A percentile compares a stretch with the other conserved stretches of the same genome.
These are phyloP conservation scores for Ips typographus DNA, from an alignment of 1,140 invertebrate species.

Conservation along the genomic window DNA sequence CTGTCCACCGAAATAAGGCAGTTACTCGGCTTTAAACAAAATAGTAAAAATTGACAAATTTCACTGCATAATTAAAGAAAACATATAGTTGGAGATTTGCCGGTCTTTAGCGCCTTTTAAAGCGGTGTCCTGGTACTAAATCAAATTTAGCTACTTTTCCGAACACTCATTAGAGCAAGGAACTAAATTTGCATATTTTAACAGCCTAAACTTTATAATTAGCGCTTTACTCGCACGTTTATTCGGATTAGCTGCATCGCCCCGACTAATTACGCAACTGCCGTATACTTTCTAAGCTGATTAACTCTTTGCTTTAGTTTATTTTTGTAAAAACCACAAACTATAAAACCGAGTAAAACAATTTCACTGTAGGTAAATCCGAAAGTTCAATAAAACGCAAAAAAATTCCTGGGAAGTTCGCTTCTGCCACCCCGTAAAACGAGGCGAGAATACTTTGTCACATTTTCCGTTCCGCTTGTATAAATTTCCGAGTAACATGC, in stretches of 20 bases:
- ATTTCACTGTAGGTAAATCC: neutral
- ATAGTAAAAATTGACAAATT: too few relatives aligned
- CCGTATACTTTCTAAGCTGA: neutral
- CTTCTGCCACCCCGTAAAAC: neutral
- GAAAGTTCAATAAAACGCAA: conserved; percentile 2
- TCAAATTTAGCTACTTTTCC: conserved; percentile 13
- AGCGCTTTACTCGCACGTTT: conserved; percentile 6
- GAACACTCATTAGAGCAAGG: conserved; percentile 7
- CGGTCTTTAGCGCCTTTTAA: neutral
- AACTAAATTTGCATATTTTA: conserved; percentile 19
- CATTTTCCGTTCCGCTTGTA: neutral
- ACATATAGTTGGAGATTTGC: too few relatives aligned
- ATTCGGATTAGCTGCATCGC: conserved; percentile 7
- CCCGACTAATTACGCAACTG: conserved; percentile 5
- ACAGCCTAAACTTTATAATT: conserved; percentile 19
- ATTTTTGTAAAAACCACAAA: neutral
- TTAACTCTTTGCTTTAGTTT: neutral
- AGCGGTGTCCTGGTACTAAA: neutral
- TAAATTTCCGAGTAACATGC: conserved; percentile 1
- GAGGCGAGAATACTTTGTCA: conserved; percentile 13
- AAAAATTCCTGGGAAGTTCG: neutral
- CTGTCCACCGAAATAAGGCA: too few relatives aligned
- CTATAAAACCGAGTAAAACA: neutral
- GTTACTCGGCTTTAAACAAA: too few relatives aligned
- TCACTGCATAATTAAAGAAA: too few relatives aligned